Conservation (phyloP, 2,797 vertebrate genomes). For the Sebastes diploproa region DNA sequence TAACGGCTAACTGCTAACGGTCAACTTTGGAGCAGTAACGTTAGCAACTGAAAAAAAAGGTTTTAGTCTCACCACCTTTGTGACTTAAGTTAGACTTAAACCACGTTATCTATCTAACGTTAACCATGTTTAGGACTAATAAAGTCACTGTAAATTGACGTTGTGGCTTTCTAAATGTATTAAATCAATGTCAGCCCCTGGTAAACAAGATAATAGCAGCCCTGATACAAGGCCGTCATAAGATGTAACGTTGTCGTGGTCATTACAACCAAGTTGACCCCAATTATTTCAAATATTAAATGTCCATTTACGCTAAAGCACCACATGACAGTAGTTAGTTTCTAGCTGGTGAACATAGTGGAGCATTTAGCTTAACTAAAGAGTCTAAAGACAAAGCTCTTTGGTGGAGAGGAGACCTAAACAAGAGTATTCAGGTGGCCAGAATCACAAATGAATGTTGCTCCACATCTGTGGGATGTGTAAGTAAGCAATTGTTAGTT, state of each 20-base stretch:
- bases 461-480: background rate
- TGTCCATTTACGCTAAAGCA: background rate
- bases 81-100: background rate
- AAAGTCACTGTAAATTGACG: background rate
- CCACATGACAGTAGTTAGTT: background rate
- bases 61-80: background rate
- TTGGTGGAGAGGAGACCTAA: background rate
- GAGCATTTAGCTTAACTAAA: background rate
- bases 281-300: background rate
- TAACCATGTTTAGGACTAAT: background rate
- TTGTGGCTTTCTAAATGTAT: fast-evolving
- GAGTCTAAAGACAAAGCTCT: background rate
- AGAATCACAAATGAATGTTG: background rate
- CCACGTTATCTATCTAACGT: background rate
- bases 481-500: background rate
- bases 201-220: background rate
- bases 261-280: background rate
- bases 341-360: background rate
- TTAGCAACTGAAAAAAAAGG: background rate
- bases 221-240: background rate
- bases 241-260: no score
- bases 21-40: background rate
- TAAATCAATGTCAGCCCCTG: background rate
- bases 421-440: background rate
- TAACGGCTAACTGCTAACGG: conserved; percentile 5